Evolutionary conservation across 2,797 vertebrate species (phyloP), one percentile per base, ranked within the genome.

Genomic region (Danio albolineatus): DNA sequence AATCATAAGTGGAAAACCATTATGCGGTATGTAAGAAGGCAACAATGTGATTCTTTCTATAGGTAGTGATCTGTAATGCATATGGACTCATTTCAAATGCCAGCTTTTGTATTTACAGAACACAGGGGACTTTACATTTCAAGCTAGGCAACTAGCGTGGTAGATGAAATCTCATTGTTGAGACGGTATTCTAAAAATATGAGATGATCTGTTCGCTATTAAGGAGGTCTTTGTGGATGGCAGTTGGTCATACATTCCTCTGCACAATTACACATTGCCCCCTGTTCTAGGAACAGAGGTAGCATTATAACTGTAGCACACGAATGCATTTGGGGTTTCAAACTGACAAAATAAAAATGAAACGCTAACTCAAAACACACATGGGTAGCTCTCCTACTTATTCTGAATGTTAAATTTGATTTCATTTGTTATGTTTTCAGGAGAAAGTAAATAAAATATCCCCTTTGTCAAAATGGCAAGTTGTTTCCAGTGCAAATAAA

Each of bases 241-340:
- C 79, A 78, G 82, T 61, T 74, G 71, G 74, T 91, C 89, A 91
- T 85, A 87, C 79, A 91, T 92, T 91, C 90, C 88, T 90, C 53
- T 8, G 54, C 73, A 86, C 84, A 72, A 86, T 86, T 86, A 85
- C 78, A 83, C 83, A 73, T 90, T 81, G 85, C 83, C 83, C 85
- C 83, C 76, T 82, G 79, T 57, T 78, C 10, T 21, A 53, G 9
- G 72, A 85, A 92, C 89, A 91, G 89, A 89, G 82, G 83, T 62
- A 36, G 81, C 89, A 86, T 92, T 91, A 90, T 92, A 39, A 85
- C 73, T 61, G 41, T 73, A 49, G 38, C 3, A 12, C 43, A 69
- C 76, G 7, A 74, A 56, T 79, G 60, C 60, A 65, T 65, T 79
- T 73, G 46, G 46, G 46, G 46, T 54, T 72, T 48, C 6, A 16